These are phyloP conservation scores for Drosophila serrata DNA, from an alignment of 1,140 invertebrate species.

Conservation along the genomic window DNA sequence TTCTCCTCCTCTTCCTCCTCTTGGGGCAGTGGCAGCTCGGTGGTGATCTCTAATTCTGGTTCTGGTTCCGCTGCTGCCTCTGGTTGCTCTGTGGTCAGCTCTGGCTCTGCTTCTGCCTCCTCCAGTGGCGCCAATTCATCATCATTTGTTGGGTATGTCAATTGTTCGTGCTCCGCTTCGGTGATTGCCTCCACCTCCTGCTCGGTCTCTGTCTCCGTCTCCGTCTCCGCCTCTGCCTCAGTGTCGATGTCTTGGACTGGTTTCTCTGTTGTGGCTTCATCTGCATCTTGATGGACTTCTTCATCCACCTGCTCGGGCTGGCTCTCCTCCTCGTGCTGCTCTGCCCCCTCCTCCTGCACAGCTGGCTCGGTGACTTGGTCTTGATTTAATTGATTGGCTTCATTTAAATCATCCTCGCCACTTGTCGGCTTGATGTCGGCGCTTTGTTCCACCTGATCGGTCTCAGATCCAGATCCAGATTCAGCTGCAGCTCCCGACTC, in stretches of 20 bases:
- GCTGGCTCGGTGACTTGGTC: conserved; percentile 49
- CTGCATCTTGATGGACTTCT: conserved; percentile 53
- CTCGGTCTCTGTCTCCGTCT: conserved; percentile 37
- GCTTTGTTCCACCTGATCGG: conserved; percentile 71
- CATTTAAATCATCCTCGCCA: conserved; percentile 82
- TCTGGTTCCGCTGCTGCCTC: conserved; percentile 22
- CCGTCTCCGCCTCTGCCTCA: conserved; percentile 25
- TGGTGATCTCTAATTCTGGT: conserved; percentile 23
- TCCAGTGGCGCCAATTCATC: conserved; percentile 80
- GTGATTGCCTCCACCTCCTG: conserved; percentile 62
- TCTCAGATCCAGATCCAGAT: conserved; percentile 22
- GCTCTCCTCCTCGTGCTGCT: conserved; percentile 21
- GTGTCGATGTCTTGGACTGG: conserved; percentile 30
- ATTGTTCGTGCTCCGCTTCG: conserved; percentile 76
- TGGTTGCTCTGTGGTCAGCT: conserved; percentile 33
- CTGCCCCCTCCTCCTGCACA: conserved; percentile 7
- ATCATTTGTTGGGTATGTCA: conserved; percentile 83
- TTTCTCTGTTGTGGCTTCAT: conserved; percentile 53
- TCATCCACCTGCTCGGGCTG: conserved; percentile 23
- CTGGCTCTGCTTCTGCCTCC: conserved; percentile 39
- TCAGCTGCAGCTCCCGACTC: conserved; percentile 10
- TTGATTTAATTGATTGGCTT: conserved; percentile 80
- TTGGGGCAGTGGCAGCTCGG: conserved; percentile 6
- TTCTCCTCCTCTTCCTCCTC: conserved; percentile 2
- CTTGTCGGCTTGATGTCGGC: conserved; percentile 78